Evolutionary conservation across 2,888 invertebrate species (phyloP), one percentile per base, ranked within the genome.

Genomic region (Heliconius ethilla): DNA sequence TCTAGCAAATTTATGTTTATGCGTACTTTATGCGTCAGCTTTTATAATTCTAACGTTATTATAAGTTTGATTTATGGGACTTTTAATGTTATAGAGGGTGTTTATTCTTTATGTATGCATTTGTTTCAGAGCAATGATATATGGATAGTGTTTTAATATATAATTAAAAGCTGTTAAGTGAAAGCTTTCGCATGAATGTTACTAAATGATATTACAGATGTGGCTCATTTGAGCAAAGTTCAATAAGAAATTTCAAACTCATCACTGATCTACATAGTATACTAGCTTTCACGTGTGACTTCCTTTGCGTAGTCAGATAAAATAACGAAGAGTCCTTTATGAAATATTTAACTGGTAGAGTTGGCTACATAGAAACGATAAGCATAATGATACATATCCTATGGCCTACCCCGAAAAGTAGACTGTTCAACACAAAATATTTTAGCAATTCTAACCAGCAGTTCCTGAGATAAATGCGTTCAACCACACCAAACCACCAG

Each of bases 1-100:
- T 90, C 85, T 84, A 79, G 67, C 82, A 85, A 85, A 89, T 90
- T 88, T 89, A 89, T 89, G 84, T 85, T 81, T 80, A 75, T 80
- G 79, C 77, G 72, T 78, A 75, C 78, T 79, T 79, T 78, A 76
- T 78, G 62, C 76, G 81, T 81, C 81, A 77, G 79, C 59, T 80
- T 81, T 80, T 80, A 81, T 81, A 81, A 76, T 80, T 79, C 79
- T 79, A 79, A 76, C 77, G 75, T 76, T 78, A 77, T 77, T 81
- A 82, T 83, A 82, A 82, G 78, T 79, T 79, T 82, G 83, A 83
- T 84, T 84, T 84, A 83, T 82, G 66, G 76, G 66, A 78, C 73
- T 79, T 75, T 79, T 79, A 81, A 79, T 67, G 80, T 79, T 76
- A 78, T 76, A 79, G 76, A 73, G 69, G 79, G 76, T 73, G 78